phyloP scores from a whole-genome alignment of 2,113 vertebrate species.

The Lonchura striata region DNA sequence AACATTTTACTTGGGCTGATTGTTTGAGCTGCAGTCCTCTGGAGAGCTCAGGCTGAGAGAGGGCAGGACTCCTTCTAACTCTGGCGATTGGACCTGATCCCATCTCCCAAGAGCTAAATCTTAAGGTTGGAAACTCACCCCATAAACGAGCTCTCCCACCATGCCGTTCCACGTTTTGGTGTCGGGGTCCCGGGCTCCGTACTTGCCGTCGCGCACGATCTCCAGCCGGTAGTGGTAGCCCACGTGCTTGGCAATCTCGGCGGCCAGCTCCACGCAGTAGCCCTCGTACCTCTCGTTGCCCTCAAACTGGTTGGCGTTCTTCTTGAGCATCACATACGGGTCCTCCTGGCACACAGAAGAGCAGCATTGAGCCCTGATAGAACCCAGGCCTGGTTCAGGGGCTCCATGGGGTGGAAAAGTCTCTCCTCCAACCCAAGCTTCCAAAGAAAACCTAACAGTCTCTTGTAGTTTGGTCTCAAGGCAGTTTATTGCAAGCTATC shows the following conservation, averaged over 20 bases:
- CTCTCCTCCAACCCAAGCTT: no score
- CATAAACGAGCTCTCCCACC: constrained; percentile 97
- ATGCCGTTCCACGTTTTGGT: constrained; percentile 98
- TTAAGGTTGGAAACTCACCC: constrained; percentile 76
- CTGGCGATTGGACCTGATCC: neutral
- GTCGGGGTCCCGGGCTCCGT: constrained; percentile 91
- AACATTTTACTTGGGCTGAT: neutral
- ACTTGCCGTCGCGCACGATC: constrained; percentile 93
- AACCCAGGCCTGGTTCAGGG: no score
- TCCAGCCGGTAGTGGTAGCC: constrained; percentile 95
- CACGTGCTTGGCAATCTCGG: constrained; percentile 96
- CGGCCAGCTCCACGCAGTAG: constrained; percentile 95
- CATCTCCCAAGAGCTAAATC: neutral
- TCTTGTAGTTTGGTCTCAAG: no score
- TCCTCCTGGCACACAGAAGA: constrained; percentile 82
- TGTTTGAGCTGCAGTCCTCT: neutral
- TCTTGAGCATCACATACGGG: constrained; percentile 98
- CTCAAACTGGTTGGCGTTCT: constrained; percentile 89
- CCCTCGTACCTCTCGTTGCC: constrained; percentile 96
- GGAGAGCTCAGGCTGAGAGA: neutral
- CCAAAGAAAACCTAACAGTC: no score
- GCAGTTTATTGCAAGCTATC: no score
- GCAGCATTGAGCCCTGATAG: neutral
- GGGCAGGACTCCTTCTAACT: neutral
- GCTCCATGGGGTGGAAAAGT: no score